Evolutionary conservation across 2,888 invertebrate genomes (phyloP).

Genomic region (Baccha elongata): DNA sequence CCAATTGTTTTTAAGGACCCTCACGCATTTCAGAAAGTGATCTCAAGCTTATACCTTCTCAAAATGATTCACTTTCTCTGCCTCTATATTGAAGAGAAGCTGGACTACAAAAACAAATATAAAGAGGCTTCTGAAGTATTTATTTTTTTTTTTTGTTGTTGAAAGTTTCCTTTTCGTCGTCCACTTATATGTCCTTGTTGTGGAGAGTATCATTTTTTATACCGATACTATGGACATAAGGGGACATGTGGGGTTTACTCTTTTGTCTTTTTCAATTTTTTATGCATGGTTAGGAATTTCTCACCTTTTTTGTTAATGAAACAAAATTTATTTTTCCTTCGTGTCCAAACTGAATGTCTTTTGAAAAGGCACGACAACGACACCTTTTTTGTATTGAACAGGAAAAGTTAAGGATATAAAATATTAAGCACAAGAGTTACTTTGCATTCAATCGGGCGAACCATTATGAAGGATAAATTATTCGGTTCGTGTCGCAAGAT

Average conservation of each 20-base stretch:
- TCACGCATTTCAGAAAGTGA: conserved; percentile 40
- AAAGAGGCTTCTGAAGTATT: conserved; percentile 56
- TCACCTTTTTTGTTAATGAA: conserved; percentile 70
- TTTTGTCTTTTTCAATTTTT: conserved; percentile 22
- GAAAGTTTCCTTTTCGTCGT: conserved; percentile 54
- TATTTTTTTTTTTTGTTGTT: conserved; percentile 43
- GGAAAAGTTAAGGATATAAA: conserved; percentile 25
- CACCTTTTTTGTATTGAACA: conserved; percentile 2
- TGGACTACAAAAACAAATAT: too few species aligned
- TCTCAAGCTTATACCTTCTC: conserved; percentile 53
- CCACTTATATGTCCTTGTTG: conserved; percentile 44
- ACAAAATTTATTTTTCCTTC: conserved; percentile 26
- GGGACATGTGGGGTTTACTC: neutral
- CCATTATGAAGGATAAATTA: conserved; percentile 67
- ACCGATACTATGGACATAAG: too few species aligned
- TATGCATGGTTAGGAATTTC: conserved; percentile 64
- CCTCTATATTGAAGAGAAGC: conserved; percentile 10
- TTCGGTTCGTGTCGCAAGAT: conserved; percentile 58
- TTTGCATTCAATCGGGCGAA: conserved; percentile 65
- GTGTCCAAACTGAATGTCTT: conserved; percentile 6
- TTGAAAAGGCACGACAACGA: conserved; percentile 21
- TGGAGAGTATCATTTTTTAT: conserved; percentile 18
- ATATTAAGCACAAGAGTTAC: conserved; percentile 56
- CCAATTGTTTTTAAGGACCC: conserved; percentile 54
- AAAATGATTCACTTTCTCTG: conserved; percentile 60